Conservation (phyloP, 2,888 invertebrate genomes). For the Alentia gelatinosa region DNA sequence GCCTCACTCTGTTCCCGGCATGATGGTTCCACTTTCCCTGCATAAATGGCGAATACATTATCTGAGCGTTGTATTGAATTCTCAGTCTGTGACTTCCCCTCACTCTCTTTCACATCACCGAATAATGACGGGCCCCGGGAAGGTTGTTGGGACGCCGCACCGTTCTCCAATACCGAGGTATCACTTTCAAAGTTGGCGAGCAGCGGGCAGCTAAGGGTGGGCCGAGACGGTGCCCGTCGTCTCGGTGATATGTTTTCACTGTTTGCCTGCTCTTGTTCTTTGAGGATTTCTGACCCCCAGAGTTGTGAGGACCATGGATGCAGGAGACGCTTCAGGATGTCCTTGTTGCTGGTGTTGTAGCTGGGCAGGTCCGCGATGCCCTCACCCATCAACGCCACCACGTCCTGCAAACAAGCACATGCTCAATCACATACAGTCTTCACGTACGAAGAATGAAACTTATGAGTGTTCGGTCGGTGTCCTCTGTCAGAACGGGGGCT, state of each 20-base stretch:
- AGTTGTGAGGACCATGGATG: background rate
- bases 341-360: background rate
- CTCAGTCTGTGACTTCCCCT: background rate
- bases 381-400: background rate
- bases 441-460: too few species aligned
- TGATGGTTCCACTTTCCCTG: background rate
- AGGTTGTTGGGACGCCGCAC: too few species aligned
- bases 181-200: background rate
- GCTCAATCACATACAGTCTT: too few species aligned
- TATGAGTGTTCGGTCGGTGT: too few species aligned
- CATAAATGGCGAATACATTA: background rate
- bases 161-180: too few species aligned
- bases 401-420: too few species aligned
- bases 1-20: background rate
- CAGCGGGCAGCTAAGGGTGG: background rate
- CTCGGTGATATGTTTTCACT: background rate
- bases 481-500: too few species aligned
- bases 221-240: background rate
- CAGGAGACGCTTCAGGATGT: background rate
- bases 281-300: constrained; percentile 23
- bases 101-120: background rate
- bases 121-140: background rate
- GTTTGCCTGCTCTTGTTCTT: background rate
- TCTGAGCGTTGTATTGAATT: background rate
- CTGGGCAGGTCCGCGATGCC: background rate